A percentile compares a stretch with the other conserved stretches of the same genome.
Evolutionary conservation across 2,113 vertebrate species (phyloP).

Genomic region (Stegostoma tigrinum): DNA sequence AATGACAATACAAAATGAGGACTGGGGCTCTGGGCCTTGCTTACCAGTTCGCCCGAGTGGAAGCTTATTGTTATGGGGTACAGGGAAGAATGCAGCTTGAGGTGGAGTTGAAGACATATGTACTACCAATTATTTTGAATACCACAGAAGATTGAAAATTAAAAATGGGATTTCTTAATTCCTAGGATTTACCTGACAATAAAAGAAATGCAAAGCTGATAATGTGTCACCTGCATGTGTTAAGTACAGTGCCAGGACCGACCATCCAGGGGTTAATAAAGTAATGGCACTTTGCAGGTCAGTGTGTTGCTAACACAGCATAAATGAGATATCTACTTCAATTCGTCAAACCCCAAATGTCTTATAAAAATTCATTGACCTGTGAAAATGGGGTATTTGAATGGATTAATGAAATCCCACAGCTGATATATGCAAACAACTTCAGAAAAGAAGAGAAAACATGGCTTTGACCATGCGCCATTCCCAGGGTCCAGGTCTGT

Average conservation of each 20-base stretch:
- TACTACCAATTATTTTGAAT: neutral
- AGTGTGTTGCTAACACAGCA: neutral
- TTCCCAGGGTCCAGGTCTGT: constrained; percentile 36
- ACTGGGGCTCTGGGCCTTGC: neutral
- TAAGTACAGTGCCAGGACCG: neutral
- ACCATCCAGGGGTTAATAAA: neutral
- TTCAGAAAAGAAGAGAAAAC: constrained; percentile 32
- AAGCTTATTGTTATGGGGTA: neutral
- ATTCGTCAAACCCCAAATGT: constrained; percentile 28
- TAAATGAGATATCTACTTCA: constrained; percentile 35
- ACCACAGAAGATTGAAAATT: neutral
- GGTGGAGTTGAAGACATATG: no score
- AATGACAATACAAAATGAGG: neutral
- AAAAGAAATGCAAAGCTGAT: neutral
- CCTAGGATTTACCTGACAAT: neutral
- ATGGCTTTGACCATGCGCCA: constrained; percentile 24
- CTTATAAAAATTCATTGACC: constrained; percentile 37
- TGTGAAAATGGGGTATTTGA: constrained; percentile 37
- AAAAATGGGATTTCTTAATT: neutral
- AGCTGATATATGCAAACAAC: constrained; percentile 35
- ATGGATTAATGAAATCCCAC: constrained; percentile 37
- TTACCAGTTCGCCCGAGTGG: neutral
- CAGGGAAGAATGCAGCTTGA: neutral
- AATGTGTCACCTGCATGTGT: neutral
- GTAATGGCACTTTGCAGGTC: neutral